These are phyloP conservation scores for Penaeus indicus DNA, from an alignment of 1,140 invertebrate species.

Conservation along the genomic window DNA sequence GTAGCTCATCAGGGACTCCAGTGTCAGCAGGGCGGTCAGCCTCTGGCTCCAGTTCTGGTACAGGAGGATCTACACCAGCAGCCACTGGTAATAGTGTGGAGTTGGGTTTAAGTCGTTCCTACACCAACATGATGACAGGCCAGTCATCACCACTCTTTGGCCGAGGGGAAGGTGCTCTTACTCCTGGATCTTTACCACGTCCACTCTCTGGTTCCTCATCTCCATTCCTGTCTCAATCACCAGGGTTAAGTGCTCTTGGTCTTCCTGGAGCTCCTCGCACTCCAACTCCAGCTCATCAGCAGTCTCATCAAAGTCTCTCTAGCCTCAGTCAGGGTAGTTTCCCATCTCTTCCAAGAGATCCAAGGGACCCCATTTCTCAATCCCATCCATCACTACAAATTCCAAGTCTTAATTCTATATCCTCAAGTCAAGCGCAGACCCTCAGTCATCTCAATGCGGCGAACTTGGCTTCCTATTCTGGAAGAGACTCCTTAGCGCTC, in stretches of 20 bases:
- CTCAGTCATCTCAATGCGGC: constrained; percentile 67
- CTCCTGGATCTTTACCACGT: constrained; percentile 62
- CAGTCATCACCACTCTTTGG: constrained; percentile 66
- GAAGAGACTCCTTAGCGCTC: constrained; percentile 72
- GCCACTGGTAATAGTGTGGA: constrained; percentile 62
- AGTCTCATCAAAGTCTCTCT: constrained; percentile 59
- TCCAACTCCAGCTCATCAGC: constrained; percentile 66
- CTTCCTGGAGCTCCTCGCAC: constrained; percentile 64
- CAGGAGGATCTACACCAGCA: constrained; percentile 39
- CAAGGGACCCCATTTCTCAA: constrained; percentile 65
- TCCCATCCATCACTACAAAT: constrained; percentile 65
- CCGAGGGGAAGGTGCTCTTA: constrained; percentile 62
- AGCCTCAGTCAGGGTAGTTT: constrained; percentile 63
- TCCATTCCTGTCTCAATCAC: constrained; percentile 65
- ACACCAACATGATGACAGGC: constrained; percentile 62
- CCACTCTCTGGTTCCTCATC: constrained; percentile 64
- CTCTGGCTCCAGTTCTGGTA: constrained; percentile 47
- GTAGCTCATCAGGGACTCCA: constrained; percentile 45
- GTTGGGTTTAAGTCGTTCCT: constrained; percentile 63
- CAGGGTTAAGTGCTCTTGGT: constrained; percentile 63
- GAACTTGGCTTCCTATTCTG: constrained; percentile 71
- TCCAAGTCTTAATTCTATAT: constrained; percentile 63
- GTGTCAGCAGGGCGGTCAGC: constrained; percentile 44
- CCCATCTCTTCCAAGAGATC: constrained; percentile 57
- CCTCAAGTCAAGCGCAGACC: constrained; percentile 64